Evolutionary conservation across 1,140 invertebrate species (phyloP).

Genomic region (Drosophila guanche): DNA sequence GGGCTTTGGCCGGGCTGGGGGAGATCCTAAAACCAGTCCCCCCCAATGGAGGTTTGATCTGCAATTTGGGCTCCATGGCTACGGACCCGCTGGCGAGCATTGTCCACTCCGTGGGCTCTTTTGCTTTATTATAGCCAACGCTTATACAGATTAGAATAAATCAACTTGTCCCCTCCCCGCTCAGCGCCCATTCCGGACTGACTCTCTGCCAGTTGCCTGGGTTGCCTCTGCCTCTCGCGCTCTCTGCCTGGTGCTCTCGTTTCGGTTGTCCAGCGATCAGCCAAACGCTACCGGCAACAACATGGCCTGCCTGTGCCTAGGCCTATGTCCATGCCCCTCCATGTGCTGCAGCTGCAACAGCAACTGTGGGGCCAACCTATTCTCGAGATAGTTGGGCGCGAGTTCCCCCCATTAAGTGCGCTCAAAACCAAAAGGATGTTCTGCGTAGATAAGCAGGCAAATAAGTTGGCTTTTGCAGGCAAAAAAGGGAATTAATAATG

Average conservation of each 20-base stretch:
- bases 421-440: slow-evolving; percentile 57
- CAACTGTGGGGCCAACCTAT: slow-evolving; percentile 9
- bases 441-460: slow-evolving; percentile 67
- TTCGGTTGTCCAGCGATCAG: slow-evolving; percentile 51
- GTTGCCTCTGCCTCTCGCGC: too few species aligned
- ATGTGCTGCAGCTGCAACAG: slow-evolving; percentile 38
- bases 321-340: background rate
- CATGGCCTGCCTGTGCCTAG: slow-evolving; percentile 4
- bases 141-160: slow-evolving; percentile 81
- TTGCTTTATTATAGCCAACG: slow-evolving; percentile 77
- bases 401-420: slow-evolving; percentile 51
- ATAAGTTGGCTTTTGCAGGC: slow-evolving; percentile 47
- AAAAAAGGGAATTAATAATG: slow-evolving; percentile 54
- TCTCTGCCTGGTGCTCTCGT: slow-evolving; percentile 10
- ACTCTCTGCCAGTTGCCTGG: slow-evolving; percentile 4
- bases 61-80: slow-evolving; percentile 41
- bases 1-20: background rate
- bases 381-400: slow-evolving; percentile 26
- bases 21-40: slow-evolving; percentile 17
- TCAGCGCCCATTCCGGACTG: slow-evolving; percentile 7
- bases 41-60: slow-evolving; percentile 29
- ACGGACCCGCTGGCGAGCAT: slow-evolving; percentile 58
- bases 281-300: slow-evolving; percentile 72
- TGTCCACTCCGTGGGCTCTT: slow-evolving; percentile 72
- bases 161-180: slow-evolving; percentile 59